phyloP scores from a whole-genome alignment of 2,113 vertebrate genomes.

The Xiphorhynchus elegans region DNA sequence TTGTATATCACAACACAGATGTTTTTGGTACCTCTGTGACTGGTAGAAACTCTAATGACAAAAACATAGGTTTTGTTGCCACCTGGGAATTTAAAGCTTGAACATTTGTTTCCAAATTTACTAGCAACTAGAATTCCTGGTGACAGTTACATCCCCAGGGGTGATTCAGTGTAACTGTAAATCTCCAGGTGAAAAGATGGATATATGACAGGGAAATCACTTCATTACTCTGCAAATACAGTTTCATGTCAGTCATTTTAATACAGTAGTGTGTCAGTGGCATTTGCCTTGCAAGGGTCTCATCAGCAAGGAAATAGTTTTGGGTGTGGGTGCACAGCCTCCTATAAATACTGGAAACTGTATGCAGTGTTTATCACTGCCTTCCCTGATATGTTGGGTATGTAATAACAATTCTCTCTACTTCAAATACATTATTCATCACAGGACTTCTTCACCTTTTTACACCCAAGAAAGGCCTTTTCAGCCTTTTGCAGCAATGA shows the following conservation, averaged over 20 bases:
- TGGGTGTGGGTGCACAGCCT: background rate
- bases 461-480: background rate
- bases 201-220: constrained; percentile 22
- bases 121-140: constrained; percentile 7
- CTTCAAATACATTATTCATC: background rate
- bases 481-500: background rate
- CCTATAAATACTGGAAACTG: background rate
- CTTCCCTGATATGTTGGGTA: background rate
- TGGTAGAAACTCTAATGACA: background rate
- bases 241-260: background rate
- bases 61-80: background rate
- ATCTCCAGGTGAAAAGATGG: background rate
- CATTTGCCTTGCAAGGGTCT: background rate
- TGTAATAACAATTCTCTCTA: background rate
- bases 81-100: background rate
- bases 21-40: background rate
- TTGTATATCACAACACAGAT: background rate
- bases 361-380: background rate
- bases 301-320: background rate
- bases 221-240: constrained; percentile 16
- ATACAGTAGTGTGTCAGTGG: background rate
- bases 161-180: background rate
- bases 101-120: background rate
- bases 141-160: background rate
- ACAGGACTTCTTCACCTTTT: background rate